Evolutionary conservation across 2,797 vertebrate genomes (phyloP).

Genomic region (Cygnus olor): DNA sequence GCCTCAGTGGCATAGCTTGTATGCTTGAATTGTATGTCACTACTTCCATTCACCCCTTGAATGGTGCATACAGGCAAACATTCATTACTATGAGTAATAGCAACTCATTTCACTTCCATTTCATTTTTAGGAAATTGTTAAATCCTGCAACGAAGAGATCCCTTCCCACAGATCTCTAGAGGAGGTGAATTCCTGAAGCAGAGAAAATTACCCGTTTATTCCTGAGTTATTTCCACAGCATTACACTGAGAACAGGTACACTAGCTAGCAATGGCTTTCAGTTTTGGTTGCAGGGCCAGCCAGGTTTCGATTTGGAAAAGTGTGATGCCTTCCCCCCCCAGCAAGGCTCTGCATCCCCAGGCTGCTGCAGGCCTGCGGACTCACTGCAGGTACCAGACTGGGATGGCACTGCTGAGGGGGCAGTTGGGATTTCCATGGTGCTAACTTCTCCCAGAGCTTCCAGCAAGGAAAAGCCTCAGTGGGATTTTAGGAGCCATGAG

Average conservation of each 20-base stretch:
- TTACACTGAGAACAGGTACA: not conserved
- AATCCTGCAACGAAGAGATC: not conserved
- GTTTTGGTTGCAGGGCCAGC: not conserved
- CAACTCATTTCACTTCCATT: not conserved
- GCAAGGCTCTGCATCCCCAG: not conserved
- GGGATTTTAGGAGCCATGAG: not conserved
- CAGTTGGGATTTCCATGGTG: not conserved
- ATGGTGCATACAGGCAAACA: not conserved
- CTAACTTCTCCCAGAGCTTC: not conserved
- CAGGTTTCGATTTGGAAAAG: not conserved
- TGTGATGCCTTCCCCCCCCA: accelerated
- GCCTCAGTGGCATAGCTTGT: not conserved
- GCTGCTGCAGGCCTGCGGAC: not conserved
- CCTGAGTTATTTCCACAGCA: not conserved
- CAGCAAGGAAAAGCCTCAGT: not conserved
- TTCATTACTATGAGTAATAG: not conserved
- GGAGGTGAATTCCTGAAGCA: not conserved
- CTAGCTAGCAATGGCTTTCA: not conserved
- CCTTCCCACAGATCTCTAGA: not conserved
- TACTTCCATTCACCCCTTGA: not conserved
- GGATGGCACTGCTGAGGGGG: not conserved
- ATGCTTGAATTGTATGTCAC: no score
- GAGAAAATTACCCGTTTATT: not conserved
- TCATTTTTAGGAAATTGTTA: not conserved
- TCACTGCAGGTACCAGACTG: not conserved